phyloP scores from a whole-genome alignment of 2,797 vertebrate species.

The Pangasius mekongensis region DNA sequence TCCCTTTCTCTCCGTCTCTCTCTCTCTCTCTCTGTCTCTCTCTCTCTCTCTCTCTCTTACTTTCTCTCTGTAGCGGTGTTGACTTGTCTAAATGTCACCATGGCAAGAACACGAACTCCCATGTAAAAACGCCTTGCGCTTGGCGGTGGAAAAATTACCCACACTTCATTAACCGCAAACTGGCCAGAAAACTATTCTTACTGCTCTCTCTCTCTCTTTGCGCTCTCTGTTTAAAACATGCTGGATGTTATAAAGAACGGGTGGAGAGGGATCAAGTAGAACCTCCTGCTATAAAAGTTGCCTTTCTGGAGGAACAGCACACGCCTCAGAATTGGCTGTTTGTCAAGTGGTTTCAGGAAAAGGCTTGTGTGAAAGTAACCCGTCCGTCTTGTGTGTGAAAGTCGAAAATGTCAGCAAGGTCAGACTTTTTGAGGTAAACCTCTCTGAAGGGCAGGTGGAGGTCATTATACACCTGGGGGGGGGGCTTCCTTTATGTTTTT shows the following conservation, averaged over 20 bases:
- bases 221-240: conserved; percentile 14
- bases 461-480: neutral
- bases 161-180: conserved; percentile 48
- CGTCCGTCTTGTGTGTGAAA: conserved; percentile 14
- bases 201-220: neutral
- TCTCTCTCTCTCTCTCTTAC: neutral
- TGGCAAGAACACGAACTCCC: conserved; percentile 35
- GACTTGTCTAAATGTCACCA: conserved; percentile 41
- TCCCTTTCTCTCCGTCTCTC: neutral
- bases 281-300: conserved; percentile 34
- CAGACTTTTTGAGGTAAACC: conserved; percentile 19
- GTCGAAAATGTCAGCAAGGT: conserved; percentile 26
- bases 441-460: conserved; percentile 26
- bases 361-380: conserved; percentile 11
- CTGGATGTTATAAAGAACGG: conserved; percentile 30
- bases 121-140: conserved; percentile 22
- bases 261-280: conserved; percentile 34
- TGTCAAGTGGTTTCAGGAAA: conserved; percentile 27
- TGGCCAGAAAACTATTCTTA: conserved; percentile 49
- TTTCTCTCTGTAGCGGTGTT: conserved; percentile 8
- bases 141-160: conserved; percentile 42
- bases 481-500: neutral
- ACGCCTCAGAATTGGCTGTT: conserved; percentile 25
- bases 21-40: neutral
- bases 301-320: conserved; percentile 31